Evolutionary conservation across 1,140 invertebrate genomes (phyloP).

Genomic region (Muscidifurax raptorellus): DNA sequence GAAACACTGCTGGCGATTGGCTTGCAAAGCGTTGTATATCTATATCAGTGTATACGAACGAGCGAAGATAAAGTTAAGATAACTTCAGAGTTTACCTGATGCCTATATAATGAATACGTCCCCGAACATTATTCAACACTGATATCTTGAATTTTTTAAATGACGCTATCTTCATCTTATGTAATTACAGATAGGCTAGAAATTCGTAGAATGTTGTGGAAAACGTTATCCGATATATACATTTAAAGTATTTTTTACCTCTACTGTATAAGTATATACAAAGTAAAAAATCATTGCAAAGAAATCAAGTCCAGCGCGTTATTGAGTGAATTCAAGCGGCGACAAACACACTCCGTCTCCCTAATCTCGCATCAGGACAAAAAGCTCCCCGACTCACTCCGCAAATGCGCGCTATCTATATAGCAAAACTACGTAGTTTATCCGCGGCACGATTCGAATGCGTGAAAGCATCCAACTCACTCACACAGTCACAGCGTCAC

Average conservation of each 20-base stretch:
- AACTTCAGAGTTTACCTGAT: too few species aligned
- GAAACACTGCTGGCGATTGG: too few species aligned
- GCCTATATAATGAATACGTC: too few species aligned
- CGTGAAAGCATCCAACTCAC: background rate
- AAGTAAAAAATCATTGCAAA: too few species aligned
- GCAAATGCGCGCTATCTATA: too few species aligned
- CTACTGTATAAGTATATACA: too few species aligned
- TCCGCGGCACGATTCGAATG: too few species aligned
- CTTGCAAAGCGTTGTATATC: too few species aligned
- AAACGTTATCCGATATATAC: background rate
- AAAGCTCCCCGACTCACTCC: background rate
- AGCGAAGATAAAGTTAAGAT: too few species aligned
- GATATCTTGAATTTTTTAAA: background rate
- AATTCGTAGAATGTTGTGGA: background rate
- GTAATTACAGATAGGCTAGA: background rate
- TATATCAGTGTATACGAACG: too few species aligned
- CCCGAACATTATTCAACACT: background rate
- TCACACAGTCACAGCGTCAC: background rate
- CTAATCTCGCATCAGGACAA: background rate
- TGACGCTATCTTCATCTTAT: background rate
- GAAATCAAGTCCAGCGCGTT: too few species aligned
- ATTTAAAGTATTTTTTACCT: background rate
- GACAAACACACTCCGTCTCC: background rate
- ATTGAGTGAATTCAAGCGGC: too few species aligned
- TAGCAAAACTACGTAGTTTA: background rate